phyloP scores from a whole-genome alignment of 2,113 vertebrate genomes.

The Bufo bufo region DNA sequence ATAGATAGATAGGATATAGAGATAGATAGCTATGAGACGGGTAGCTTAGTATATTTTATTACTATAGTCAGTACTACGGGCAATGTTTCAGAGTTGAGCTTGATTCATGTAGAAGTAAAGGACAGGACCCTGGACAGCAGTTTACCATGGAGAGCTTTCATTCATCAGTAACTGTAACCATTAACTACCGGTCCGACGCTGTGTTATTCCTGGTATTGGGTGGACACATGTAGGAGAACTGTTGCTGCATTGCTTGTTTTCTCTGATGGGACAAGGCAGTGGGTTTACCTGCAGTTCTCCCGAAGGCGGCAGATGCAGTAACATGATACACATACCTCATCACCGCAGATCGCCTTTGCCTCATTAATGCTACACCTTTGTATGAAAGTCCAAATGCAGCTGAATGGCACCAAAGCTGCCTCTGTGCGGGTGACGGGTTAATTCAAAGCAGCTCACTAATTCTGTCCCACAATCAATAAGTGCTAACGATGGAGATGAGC shows the following conservation, averaged over 20 bases:
- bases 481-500: background rate
- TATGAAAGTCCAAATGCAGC: too few species aligned
- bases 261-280: too few species aligned
- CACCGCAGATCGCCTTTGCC: background rate
- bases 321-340: background rate
- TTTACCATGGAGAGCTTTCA: background rate
- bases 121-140: background rate
- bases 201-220: background rate
- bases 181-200: background rate
- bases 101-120: background rate
- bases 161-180: background rate
- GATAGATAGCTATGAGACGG: background rate
- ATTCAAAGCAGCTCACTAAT: background rate
- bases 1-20: constrained; percentile 18
- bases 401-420: background rate
- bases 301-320: background rate
- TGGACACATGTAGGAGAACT: too few species aligned
- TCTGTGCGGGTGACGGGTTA: background rate
- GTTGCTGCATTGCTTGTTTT: too few species aligned
- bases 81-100: too few species aligned
- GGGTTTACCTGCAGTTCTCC: background rate
- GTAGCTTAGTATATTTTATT: background rate
- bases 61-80: too few species aligned
- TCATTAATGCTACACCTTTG: background rate
- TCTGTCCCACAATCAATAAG: background rate